Evolutionary conservation across 1,140 invertebrate genomes (phyloP).

Genomic region (Adelges cooleyi): DNA sequence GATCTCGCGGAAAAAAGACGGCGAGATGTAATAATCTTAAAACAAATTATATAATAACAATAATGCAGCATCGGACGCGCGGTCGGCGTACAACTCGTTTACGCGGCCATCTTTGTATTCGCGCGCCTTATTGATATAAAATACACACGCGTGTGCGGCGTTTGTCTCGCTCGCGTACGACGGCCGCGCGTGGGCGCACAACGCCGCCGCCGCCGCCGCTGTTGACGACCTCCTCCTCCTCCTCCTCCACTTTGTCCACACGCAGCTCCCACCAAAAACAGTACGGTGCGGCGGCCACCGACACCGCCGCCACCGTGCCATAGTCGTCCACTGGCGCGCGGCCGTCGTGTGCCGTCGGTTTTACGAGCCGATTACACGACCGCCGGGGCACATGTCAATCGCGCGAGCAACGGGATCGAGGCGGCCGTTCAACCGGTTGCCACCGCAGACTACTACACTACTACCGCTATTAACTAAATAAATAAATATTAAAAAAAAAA

Average conservation of each 20-base stretch:
- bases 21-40: too few species aligned
- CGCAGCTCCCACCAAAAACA: neutral
- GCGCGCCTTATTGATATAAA: neutral
- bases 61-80: neutral
- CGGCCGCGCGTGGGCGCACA: neutral
- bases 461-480: too few species aligned
- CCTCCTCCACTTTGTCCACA: too few species aligned
- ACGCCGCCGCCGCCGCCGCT: neutral
- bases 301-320: neutral
- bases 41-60: too few species aligned
- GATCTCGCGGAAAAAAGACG: too few species aligned
- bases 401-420: constrained; percentile 24
- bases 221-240: too few species aligned
- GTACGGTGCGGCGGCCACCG: too few species aligned
- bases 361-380: constrained; percentile 16
- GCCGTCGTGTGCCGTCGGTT: constrained; percentile 5
- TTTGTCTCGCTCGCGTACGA: neutral
- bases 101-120: neutral
- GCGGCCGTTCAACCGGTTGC: neutral
- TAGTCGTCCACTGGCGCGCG: neutral
- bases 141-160: neutral
- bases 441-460: too few species aligned
- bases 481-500: too few species aligned
- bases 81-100: neutral
- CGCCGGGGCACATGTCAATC: constrained; percentile 7